Base-by-base conservation (phyloP, 2,797 vertebrate species). In the Megaceryle alcyon region DNA sequence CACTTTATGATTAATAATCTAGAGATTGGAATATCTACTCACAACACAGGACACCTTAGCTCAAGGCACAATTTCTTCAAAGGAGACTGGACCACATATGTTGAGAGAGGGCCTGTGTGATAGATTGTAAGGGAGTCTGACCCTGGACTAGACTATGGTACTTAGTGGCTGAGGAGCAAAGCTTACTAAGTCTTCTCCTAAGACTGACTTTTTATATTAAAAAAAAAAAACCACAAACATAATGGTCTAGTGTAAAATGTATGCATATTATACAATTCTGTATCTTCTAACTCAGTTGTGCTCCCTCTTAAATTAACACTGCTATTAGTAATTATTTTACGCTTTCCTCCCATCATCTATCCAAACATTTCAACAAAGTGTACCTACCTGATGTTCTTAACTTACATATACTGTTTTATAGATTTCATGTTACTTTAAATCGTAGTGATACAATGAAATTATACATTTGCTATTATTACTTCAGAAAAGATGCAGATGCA, bases 321-420 rank as follows among this genome's bases (percentile, higher is more conserved):
- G 43, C 23, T 63, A 51, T 7, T 51, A 48, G 12, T 60, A 94
- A 33, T 37, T 88, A 61, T 44, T 88, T 82, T 64, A 64, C 61
- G 21, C 51, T 70, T 64, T 59, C 15, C 23, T 93, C 49, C 17
- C 15, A 61, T 65, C 56, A 33, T 65, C 69, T 89, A 91, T 86
- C 54, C 83, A 84, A 92, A 91, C 53, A 88, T 78, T 92, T 92
- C 57, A 59, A 33, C 43, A 87, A 71, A 56, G 29, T 87, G 61
- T 89, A 33, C n/a, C 44, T 65, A 81, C 29, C 23, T 86, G 72
- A 68, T 43, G 16, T 72, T 83, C 69, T 68, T 86, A 79, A 80
- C 59, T 86, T 89, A 61, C 15, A 29, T 76, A 78, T 88, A n/a
- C 33, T 82, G n/a, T 43, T 93, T 92, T 68, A 59, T 41, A 59